Evolutionary conservation across 2,113 vertebrate genomes (phyloP), one percentile per base, ranked within the genome.

Genomic region (Ardeotis arabs): DNA sequence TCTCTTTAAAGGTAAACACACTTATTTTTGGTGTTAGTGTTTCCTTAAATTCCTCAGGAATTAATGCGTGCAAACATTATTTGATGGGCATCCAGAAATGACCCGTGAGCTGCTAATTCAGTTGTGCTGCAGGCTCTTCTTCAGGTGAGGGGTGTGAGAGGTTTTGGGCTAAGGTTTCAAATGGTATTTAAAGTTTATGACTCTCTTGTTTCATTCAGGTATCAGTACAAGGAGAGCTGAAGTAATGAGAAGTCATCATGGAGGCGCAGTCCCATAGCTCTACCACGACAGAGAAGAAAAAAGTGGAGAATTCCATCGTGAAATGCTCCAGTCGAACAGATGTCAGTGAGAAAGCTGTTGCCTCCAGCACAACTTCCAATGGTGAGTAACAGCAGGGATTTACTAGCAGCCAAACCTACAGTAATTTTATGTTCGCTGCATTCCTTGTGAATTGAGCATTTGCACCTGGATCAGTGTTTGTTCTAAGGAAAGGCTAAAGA

Each of bases 311-410:
- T 98, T 99, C 99, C 45, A 98, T 99, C n/a, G 99, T 99, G 94
- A 99, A 99, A 96, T 98, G 98, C 96, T 98, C 99, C 86, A 96
- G 97, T 66, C 98, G 99, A 94, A 97, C 98, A 97, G 99, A 99
- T 97, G 99, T 99, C 98, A 99, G 99, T 50, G 99, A 99, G 98
- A 99, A 99, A 98, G 99, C 99, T 4, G 99, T 99, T 97, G 99
- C 99, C 97, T 99, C 99, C 96, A 99, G 99, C 98, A 99, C 99
- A 95, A 99, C 99, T 83, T 99, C 99, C 95, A 99, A 99, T 93
- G 99, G 99, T 99, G 98, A 96, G 98, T 96, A 75, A 95, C 96
- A 96, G 68, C 55, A 69, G 97, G 96, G 93, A 97, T 97, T 97
- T 97, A 93, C 96, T 96, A 89, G 90, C 95, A 84, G 96, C 92